These are phyloP conservation scores for Trichonephila inaurata DNA, from an alignment of 1,140 invertebrate species.

Conservation along the genomic window DNA sequence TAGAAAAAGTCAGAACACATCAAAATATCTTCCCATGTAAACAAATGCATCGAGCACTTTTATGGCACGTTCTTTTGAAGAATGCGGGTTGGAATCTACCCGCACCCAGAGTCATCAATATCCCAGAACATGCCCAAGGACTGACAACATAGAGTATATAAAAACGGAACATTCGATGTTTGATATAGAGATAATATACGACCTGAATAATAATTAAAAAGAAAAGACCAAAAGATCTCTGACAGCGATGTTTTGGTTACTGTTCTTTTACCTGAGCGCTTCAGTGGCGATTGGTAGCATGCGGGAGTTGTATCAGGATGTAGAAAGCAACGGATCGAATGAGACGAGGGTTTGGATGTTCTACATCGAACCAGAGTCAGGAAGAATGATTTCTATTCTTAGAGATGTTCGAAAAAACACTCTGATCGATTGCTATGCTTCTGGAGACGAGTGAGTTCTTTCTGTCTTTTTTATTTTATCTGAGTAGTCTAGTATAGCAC, in stretches of 20 bases:
- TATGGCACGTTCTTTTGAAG: background rate
- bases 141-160: background rate
- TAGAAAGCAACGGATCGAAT: background rate
- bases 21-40: background rate
- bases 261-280: background rate
- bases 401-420: background rate
- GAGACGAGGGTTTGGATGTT: background rate
- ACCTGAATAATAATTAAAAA: background rate
- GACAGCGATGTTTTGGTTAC: background rate
- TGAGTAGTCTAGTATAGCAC: no score
- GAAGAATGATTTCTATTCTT: constrained; percentile 21
- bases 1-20: background rate
- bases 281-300: background rate
- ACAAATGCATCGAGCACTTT: background rate
- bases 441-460: constrained; percentile 48
- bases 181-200: constrained; percentile 1
- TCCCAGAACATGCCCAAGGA: background rate
- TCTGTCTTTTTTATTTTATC: no score
- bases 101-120: background rate
- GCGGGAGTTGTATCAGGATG: background rate
- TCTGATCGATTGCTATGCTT: constrained; percentile 55
- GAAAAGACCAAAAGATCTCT: background rate
- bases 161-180: background rate
- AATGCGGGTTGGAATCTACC: background rate
- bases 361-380: constrained; percentile 4